Percentiles rank a stretch among this genome's conserved stretches.
Evolutionary conservation across 2,113 vertebrate genomes (phyloP).

Genomic region (Macroglossus sobrinus): DNA sequence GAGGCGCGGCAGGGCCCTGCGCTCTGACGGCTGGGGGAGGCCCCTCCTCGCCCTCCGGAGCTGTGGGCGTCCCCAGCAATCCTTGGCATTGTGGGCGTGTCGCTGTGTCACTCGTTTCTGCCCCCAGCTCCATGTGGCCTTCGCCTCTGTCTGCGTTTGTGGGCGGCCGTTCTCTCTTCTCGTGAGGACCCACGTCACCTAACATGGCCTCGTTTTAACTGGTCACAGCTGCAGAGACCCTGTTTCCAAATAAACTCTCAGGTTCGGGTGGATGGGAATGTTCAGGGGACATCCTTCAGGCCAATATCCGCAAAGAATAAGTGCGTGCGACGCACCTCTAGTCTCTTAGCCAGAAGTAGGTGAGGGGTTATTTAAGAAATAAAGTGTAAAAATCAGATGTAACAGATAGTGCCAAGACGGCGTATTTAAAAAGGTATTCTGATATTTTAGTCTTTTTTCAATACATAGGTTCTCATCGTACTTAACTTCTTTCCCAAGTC

Average conservation of each 20-base stretch:
- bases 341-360: not conserved
- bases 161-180: not conserved
- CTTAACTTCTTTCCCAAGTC: not conserved
- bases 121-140: not conserved
- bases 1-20: not conserved
- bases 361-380: not conserved
- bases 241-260: not conserved
- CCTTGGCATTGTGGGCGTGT: not conserved
- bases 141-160: not conserved
- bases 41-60: not conserved
- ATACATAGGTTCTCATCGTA: not conserved
- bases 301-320: not conserved
- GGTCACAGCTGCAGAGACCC: not conserved
- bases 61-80: fast-evolving
- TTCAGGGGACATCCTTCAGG: not conserved
- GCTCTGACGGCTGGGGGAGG: not conserved
- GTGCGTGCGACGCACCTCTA: not conserved
- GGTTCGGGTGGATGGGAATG: not conserved
- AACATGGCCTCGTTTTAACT: not conserved
- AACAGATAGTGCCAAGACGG: not conserved
- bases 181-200: not conserved
- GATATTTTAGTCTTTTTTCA: not conserved
- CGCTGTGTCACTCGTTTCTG: not conserved
- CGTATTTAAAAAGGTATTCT: not conserved
- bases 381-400: not conserved